phyloP scores from a whole-genome alignment of 1,140 invertebrate species.

The Schlechtendalia chinensis region DNA sequence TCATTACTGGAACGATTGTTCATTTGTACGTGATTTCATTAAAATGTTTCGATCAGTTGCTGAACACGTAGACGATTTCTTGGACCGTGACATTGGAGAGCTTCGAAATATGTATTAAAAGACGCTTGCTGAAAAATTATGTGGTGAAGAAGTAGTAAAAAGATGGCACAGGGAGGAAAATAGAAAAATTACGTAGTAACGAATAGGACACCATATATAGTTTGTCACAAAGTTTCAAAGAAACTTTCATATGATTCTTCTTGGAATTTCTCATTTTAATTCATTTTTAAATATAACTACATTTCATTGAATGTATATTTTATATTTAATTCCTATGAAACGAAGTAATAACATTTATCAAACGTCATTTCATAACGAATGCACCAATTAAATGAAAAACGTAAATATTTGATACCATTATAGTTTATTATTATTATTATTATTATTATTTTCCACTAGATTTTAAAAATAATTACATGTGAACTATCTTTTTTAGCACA shows the following conservation, averaged over 20 bases:
- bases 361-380: too few relatives aligned
- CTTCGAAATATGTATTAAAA: neutral
- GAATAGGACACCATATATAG: neutral
- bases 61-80: slow-evolving; percentile 21
- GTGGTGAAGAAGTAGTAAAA: neutral
- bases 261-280: neutral
- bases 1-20: neutral
- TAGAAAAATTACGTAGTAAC: neutral
- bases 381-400: too few relatives aligned
- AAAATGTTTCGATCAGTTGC: neutral
- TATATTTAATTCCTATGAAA: too few relatives aligned
- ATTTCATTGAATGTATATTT: too few relatives aligned
- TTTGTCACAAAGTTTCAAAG: neutral
- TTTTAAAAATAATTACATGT: too few relatives aligned
- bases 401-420: too few relatives aligned
- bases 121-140: neutral
- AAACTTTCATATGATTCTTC: neutral
- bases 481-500: too few relatives aligned
- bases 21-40: neutral
- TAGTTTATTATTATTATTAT: too few relatives aligned
- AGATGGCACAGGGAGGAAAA: neutral
- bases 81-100: neutral
- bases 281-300: too few relatives aligned
- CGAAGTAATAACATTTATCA: too few relatives aligned
- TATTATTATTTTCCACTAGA: too few relatives aligned